phyloP scores from a whole-genome alignment of 2,113 vertebrate species.

The Paracyprichromis sp. region DNA sequence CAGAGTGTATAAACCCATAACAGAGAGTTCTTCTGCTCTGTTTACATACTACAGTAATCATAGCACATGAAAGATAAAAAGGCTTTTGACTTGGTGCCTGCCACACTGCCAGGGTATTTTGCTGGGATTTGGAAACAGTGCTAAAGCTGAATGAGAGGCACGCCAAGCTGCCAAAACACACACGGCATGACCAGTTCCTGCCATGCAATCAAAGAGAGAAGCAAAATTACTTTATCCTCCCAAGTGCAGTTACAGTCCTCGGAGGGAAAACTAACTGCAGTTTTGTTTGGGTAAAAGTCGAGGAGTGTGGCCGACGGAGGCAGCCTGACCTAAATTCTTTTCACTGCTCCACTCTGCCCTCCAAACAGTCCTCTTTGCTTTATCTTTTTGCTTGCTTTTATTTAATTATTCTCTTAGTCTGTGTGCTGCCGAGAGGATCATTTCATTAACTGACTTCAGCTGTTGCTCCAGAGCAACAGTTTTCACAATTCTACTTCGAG shows the following conservation, averaged over 20 bases:
- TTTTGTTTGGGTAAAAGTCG: neutral
- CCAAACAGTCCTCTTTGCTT: neutral
- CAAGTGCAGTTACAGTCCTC: neutral
- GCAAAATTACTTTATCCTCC: constrained; percentile 13
- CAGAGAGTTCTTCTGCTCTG: neutral
- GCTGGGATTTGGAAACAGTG: constrained; percentile 6
- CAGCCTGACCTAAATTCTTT: neutral
- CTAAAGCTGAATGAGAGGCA: neutral
- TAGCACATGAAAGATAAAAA: neutral
- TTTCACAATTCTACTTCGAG: neutral
- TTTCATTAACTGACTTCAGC: neutral
- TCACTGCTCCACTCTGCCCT: neutral
- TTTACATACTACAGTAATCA: neutral
- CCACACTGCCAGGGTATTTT: neutral
- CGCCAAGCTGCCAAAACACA: constrained; percentile 13
- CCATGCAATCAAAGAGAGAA: constrained; percentile 26
- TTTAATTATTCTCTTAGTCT: neutral
- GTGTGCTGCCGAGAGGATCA: neutral
- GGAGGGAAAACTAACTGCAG: neutral
- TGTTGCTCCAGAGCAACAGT: neutral
- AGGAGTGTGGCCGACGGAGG: neutral
- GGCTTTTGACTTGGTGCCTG: neutral
- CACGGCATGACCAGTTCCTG: neutral
- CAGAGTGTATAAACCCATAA: neutral
- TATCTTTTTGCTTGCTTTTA: neutral